Conservation (phyloP, 2,888 invertebrate genomes). For the Caenorhabditis parvicauda region DNA sequence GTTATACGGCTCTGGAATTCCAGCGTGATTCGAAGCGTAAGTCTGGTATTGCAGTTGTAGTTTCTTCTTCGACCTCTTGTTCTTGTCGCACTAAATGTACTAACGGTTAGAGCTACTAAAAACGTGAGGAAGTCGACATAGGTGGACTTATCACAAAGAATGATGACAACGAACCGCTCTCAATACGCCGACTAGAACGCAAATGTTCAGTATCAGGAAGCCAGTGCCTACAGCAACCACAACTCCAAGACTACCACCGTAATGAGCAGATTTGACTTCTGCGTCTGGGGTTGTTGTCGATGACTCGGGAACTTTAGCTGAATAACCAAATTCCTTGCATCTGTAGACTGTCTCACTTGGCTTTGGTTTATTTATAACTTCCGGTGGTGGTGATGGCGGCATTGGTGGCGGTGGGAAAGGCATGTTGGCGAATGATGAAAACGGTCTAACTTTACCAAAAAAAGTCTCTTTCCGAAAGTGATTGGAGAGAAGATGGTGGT, state of each 20-base stretch:
- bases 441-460: conserved; percentile 57
- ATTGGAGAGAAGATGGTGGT: conserved; percentile 54
- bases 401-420: conserved; percentile 61
- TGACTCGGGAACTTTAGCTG: conserved; percentile 27
- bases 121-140: too few relatives aligned
- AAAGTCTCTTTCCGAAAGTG: conserved; percentile 55
- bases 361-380: conserved; percentile 32
- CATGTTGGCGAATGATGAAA: conserved; percentile 45
- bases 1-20: conserved; percentile 46
- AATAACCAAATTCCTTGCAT: not conserved
- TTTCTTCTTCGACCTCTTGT: conserved; percentile 48
- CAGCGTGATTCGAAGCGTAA: conserved; percentile 47
- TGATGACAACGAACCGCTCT: conserved; percentile 33
- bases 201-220: conserved; percentile 57
- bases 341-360: conserved; percentile 21
- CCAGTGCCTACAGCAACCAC: conserved; percentile 53
- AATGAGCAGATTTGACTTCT: conserved; percentile 16
- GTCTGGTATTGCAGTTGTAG: conserved; percentile 55
- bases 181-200: conserved; percentile 51
- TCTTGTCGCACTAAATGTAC: conserved; percentile 47
- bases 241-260: conserved; percentile 39
- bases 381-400: conserved; percentile 56
- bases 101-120: too few relatives aligned
- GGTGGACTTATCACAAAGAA: too few relatives aligned
- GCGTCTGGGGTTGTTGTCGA: conserved; percentile 18